Conservation (phyloP, 2,888 invertebrate species). For the Phalangium opilio region DNA sequence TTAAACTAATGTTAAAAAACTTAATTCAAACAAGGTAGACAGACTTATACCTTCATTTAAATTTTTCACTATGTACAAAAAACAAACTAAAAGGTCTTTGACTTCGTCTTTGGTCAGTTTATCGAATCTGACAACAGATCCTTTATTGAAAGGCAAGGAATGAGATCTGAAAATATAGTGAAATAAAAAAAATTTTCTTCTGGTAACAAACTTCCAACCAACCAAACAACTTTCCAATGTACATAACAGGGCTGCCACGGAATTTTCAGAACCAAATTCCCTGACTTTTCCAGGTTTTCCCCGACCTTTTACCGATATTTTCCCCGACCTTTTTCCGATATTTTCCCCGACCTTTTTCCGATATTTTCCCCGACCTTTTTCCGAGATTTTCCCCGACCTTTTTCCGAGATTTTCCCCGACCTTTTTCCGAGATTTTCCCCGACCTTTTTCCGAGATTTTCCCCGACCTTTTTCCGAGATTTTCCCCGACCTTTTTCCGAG, state of each 20-base stretch:
- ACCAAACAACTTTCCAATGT: neutral
- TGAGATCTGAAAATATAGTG: slow-evolving; percentile 16
- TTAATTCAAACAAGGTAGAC: neutral
- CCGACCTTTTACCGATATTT: too few species aligned
- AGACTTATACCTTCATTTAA: slow-evolving; percentile 47
- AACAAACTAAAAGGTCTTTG: slow-evolving; percentile 71
- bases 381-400: too few species aligned
- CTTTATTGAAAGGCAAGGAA: slow-evolving; percentile 22
- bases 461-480: too few species aligned
- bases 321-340: too few species aligned
- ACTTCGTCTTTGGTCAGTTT: slow-evolving; percentile 62
- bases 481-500: too few species aligned
- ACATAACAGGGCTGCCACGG: neutral
- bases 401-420: too few species aligned
- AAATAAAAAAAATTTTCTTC: neutral
- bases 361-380: too few species aligned
- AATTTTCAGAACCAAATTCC: too few species aligned
- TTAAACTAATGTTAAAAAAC: slow-evolving; percentile 6
- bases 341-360: too few species aligned
- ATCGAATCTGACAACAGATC: slow-evolving; percentile 40
- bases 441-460: too few species aligned
- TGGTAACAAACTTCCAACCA: neutral
- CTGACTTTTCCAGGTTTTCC: too few species aligned
- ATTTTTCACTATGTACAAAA: slow-evolving; percentile 79
- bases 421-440: too few species aligned